Evolutionary conservation across 1,140 invertebrate genomes (phyloP).

Genomic region (Neocloeon triangulifer): DNA sequence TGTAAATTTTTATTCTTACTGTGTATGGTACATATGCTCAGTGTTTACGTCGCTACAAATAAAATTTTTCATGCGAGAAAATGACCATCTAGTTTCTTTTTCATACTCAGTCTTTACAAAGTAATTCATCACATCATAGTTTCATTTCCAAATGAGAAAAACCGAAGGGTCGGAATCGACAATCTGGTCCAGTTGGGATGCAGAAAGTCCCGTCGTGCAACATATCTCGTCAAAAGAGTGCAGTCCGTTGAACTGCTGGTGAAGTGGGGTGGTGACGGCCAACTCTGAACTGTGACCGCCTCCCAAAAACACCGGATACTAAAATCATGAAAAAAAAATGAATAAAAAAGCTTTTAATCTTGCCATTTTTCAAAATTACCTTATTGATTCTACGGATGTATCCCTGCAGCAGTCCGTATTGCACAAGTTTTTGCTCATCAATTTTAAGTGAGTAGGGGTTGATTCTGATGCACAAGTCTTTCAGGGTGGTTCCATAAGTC

Average conservation of each 20-base stretch:
- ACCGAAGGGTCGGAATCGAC: slow-evolving; percentile 70
- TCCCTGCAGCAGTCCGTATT: slow-evolving; percentile 72
- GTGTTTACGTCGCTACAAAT: no score
- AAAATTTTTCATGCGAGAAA: no score
- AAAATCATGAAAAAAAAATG: slow-evolving; percentile 16
- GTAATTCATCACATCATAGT: no score
- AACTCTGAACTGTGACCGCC: slow-evolving; percentile 10
- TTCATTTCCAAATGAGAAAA: slow-evolving; percentile 60
- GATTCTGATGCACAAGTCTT: slow-evolving; percentile 57
- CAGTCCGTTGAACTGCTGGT: slow-evolving; percentile 53
- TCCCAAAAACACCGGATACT: slow-evolving; percentile 31
- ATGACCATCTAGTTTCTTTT: no score
- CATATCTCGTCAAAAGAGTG: slow-evolving; percentile 77
- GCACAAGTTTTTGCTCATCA: slow-evolving; percentile 67
- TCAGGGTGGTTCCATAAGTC: slow-evolving; percentile 63
- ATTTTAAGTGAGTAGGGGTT: slow-evolving; percentile 50
- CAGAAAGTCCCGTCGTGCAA: slow-evolving; percentile 55
- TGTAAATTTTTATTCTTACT: no score
- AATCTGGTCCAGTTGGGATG: slow-evolving; percentile 59
- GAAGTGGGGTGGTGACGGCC: slow-evolving; percentile 18
- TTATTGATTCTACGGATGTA: slow-evolving; percentile 66
- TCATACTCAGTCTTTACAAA: no score
- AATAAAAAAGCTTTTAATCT: no score
- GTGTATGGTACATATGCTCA: no score
- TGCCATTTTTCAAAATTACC: no score